Evolutionary conservation across 2,888 invertebrate genomes (phyloP).

Genomic region (Cryptops parisi): DNA sequence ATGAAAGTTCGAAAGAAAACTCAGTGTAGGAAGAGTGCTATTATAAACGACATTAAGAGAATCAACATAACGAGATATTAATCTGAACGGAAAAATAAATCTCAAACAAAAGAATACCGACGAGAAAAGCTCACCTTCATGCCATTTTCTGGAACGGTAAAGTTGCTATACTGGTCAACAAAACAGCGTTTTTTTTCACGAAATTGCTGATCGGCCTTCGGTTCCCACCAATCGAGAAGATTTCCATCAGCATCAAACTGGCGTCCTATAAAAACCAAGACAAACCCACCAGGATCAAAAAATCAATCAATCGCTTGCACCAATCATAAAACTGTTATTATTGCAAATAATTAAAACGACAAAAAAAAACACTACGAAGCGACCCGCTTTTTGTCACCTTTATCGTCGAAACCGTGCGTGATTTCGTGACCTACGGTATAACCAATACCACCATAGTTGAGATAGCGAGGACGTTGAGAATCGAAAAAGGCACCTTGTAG

Average conservation of each 20-base stretch:
- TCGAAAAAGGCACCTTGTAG: conserved; percentile 84
- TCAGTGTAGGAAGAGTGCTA: too few relatives aligned
- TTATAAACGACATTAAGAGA: too few relatives aligned
- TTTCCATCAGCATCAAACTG: conserved; percentile 24
- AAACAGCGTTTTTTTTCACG: conserved; percentile 22
- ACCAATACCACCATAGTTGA: conserved; percentile 85
- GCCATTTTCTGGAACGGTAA: conserved; percentile 18
- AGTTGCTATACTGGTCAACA: conserved; percentile 24
- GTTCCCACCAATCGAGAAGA: conserved; percentile 24
- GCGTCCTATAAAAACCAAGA: conserved; percentile 40
- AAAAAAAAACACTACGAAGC: too few relatives aligned
- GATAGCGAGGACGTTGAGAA: conserved; percentile 71
- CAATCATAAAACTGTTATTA: too few relatives aligned
- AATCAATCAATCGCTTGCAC: too few relatives aligned
- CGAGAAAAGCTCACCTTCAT: conserved; percentile 12
- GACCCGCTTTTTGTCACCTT: too few relatives aligned
- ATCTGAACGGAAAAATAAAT: not conserved
- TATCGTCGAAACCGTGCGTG: conserved; percentile 55
- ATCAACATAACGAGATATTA: too few relatives aligned
- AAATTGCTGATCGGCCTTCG: conserved; percentile 21
- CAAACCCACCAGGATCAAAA: too few relatives aligned
- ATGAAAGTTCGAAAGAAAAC: too few relatives aligned
- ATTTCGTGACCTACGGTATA: conserved; percentile 87
- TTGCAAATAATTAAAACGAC: too few relatives aligned
- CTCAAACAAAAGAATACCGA: not conserved